Evolutionary conservation across 2,113 vertebrate species (phyloP).

Genomic region (Micronycteris hirsuta): DNA sequence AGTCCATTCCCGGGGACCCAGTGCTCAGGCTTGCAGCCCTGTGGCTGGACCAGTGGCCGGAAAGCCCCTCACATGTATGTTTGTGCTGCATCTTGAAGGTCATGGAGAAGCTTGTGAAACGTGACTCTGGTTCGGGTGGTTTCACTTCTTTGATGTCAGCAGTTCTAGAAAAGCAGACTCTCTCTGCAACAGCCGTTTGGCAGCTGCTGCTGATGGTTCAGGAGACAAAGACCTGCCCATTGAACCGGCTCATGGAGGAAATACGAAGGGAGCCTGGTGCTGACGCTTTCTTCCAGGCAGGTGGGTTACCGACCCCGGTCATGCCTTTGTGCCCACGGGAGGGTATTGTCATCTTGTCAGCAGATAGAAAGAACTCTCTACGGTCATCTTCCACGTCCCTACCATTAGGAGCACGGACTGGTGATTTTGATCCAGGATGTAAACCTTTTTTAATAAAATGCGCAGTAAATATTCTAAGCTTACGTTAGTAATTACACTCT

Average conservation of each 20-base stretch:
- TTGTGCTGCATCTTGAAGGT: slow-evolving; percentile 61
- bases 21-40: not conserved
- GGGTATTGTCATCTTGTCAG: not conserved
- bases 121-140: not conserved
- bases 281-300: slow-evolving; percentile 73
- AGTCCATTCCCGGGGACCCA: not conserved
- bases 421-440: not conserved
- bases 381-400: not conserved
- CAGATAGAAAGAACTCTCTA: not conserved
- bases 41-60: not conserved
- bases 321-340: not conserved
- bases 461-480: not conserved
- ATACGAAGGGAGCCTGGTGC: slow-evolving; percentile 75
- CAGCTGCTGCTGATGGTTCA: slow-evolving; percentile 75
- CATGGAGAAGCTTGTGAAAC: slow-evolving; percentile 74
- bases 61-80: not conserved
- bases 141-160: slow-evolving; percentile 71
- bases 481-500: not conserved
- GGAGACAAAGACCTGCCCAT: slow-evolving; percentile 34
- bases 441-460: not conserved
- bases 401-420: not conserved
- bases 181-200: slow-evolving; percentile 77
- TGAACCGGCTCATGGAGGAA: slow-evolving; percentile 75
- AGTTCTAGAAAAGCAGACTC: slow-evolving; percentile 71
- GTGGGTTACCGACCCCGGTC: slow-evolving; percentile 36